These are phyloP conservation scores for Rotaria macrura DNA, from an alignment of 2,888 invertebrate genomes.

Conservation along the genomic window DNA sequence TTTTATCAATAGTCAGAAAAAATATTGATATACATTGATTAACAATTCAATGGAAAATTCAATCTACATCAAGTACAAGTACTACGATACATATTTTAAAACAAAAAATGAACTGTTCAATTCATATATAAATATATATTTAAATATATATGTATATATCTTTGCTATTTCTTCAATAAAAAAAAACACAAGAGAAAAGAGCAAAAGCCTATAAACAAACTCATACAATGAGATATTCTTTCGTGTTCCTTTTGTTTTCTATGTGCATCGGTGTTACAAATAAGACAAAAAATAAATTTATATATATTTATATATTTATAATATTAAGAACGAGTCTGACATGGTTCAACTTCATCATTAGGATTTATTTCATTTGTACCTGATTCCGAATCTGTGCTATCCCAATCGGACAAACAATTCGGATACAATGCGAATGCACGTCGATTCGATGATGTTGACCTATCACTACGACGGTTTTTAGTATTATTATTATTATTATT, in stretches of 20 bases:
- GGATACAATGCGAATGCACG: background rate
- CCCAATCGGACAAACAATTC: background rate
- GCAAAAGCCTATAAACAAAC: background rate
- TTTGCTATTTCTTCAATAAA: background rate
- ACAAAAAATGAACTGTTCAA: background rate
- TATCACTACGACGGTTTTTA: too few relatives aligned
- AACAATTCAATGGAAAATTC: background rate
- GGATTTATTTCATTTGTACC: background rate
- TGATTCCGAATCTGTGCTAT: background rate
- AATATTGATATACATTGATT: background rate
- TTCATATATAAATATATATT: background rate
- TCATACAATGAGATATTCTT: background rate
- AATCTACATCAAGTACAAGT: background rate
- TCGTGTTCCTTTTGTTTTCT: background rate
- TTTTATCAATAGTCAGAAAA: background rate
- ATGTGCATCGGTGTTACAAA: background rate
- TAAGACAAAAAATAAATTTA: background rate
- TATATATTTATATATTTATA: too few relatives aligned
- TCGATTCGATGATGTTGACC: background rate
- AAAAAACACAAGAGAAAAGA: background rate
- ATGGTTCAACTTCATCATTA: background rate
- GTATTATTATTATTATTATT: background rate
- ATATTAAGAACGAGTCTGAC: background rate
- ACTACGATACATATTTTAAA: background rate
- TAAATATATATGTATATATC: background rate